Evolutionary conservation across 2,113 vertebrate genomes (phyloP).

Genomic region (Scartelaos histophorus): DNA sequence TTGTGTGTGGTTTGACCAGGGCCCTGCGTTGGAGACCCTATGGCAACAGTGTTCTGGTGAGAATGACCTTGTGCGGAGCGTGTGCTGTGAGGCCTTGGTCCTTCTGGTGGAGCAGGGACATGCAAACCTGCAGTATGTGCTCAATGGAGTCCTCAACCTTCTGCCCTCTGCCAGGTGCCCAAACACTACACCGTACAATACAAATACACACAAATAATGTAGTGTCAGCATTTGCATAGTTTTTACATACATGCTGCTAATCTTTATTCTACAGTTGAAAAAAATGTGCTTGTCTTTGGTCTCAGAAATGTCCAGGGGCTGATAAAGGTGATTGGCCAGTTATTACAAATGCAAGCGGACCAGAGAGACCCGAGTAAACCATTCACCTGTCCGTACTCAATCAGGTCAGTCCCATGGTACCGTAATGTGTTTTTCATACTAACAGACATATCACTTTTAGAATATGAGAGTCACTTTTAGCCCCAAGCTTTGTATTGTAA

Average conservation of each 20-base stretch:
- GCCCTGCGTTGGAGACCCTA: constrained; percentile 84
- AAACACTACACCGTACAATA: neutral
- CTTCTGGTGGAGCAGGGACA: constrained; percentile 89
- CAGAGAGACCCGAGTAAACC: constrained; percentile 54
- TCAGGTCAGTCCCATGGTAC: constrained; percentile 79
- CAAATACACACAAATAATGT: too few species aligned
- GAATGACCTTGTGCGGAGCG: constrained; percentile 77
- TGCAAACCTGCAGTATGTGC: constrained; percentile 83
- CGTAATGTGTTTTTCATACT: neutral
- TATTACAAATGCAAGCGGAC: constrained; percentile 85
- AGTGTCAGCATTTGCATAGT: too few species aligned
- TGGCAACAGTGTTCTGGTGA: constrained; percentile 93
- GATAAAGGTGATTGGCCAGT: constrained; percentile 82
- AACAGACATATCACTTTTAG: neutral
- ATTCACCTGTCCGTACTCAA: constrained; percentile 80
- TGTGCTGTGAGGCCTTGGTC: constrained; percentile 87
- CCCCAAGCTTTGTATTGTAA: neutral
- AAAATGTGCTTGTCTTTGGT: constrained; percentile 4
- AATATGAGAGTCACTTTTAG: neutral
- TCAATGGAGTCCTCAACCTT: constrained; percentile 87
- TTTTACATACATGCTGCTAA: too few species aligned
- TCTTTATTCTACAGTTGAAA: neutral
- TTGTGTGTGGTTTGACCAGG: constrained; percentile 68
- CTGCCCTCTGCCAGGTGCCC: constrained; percentile 89
- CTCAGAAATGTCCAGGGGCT: constrained; percentile 89